Evolutionary conservation across 2,113 vertebrate genomes (phyloP), one percentile per base, ranked within the genome.

Genomic region (Catharus minimus): DNA sequence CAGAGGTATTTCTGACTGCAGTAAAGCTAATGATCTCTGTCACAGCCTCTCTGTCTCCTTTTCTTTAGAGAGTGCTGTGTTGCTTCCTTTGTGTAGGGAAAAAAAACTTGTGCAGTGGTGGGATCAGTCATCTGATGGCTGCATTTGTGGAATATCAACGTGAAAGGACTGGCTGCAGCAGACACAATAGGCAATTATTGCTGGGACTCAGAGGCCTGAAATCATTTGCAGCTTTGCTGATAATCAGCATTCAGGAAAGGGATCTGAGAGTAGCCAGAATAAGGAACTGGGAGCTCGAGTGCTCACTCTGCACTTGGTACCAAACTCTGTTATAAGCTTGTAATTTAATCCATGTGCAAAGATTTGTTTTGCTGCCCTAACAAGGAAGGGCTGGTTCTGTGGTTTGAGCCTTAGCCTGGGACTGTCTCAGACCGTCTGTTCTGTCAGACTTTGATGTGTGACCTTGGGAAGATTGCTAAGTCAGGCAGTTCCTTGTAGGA

Each of bases 141-240:
- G 82, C 81, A 22, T 87, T 95, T 92, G 85, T 89, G 94, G 91
- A 93, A 91, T 87, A 58, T 76, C 88, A 86, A 75, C 38, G 66
- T 93, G 93, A 93, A 95, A 93, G 87, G 87, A 53, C 86, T 81
- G 76, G 88, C 91, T 92, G 3, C 89, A 89, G 82, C 91, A 82
- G 82, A 85, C 94, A 96, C 91, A 95, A 96, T 91, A 69, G 94
- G 78, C 95, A 96, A 94, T 96, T 95, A 96, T 88, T 94, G 22
- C 88, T 89, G 53, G 68, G 56, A 85, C 85, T 94, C 66, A 6
- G 89, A 91, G 85, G 82, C 85, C 75, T 93, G 72, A 87, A 94
- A 95, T 92, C 56, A 50, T 89, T 89, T 91, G 85, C 91, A 95
- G 94, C 91, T 85, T 79, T 91, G 75, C 75, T 89, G 93, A 50